Conservation (phyloP, 2,113 vertebrate species). For the Thryonomys swinderianus region DNA sequence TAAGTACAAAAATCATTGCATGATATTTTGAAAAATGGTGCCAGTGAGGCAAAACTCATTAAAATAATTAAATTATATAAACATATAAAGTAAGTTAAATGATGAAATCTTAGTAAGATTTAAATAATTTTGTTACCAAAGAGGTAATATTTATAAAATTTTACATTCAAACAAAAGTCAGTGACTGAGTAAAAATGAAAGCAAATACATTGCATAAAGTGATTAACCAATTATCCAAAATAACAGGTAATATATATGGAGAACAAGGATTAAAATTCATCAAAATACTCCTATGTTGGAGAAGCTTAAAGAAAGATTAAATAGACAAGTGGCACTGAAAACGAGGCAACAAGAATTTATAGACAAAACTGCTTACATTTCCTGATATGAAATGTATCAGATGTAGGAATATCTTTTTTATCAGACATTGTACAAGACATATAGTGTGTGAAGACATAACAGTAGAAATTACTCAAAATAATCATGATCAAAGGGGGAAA, state of each 20-base stretch:
- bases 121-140: not conserved
- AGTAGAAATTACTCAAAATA: not conserved
- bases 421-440: not conserved
- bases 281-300: not conserved
- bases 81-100: not conserved
- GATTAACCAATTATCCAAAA: not conserved
- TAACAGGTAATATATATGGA: not conserved
- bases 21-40: not conserved
- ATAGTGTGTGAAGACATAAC: not conserved
- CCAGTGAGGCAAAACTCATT: not conserved
- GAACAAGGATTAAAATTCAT: not conserved
- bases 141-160: not conserved
- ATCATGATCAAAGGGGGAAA: not conserved
- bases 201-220: not conserved
- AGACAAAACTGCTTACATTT: not conserved
- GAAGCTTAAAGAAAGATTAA: not conserved
- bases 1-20: not conserved
- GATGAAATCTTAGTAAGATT: not conserved
- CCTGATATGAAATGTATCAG: not conserved
- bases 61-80: too few species aligned
- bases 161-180: not conserved
- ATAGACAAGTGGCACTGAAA: not conserved
- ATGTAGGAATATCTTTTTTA: not conserved
- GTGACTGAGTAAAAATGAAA: accelerated
- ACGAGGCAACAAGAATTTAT: not conserved